Percentiles rank a stretch among this genome's conserved stretches.
Conservation (phyloP, 2,797 vertebrate species). For the Apogon hyalosoma region DNA sequence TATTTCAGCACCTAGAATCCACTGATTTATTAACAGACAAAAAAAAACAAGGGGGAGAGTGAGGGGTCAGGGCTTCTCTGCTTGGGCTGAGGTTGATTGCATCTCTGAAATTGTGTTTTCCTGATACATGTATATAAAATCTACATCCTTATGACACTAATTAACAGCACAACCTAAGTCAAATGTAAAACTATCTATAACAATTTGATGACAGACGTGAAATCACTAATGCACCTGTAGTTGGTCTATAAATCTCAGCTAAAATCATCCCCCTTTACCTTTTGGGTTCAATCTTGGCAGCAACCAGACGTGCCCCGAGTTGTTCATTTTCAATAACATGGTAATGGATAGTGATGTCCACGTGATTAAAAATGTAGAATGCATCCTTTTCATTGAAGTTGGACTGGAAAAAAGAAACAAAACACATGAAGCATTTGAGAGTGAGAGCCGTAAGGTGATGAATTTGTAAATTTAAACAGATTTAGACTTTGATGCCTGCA, state of each 20-base stretch:
- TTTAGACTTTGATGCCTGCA: too few species aligned
- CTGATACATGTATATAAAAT: too few species aligned
- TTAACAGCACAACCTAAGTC: too few species aligned
- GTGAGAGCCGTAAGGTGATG: background rate
- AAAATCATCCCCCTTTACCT: conserved; percentile 79
- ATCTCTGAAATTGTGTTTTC: too few species aligned
- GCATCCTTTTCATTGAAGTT: conserved; percentile 92
- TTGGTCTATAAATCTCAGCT: background rate
- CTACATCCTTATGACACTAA: too few species aligned
- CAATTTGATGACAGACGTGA: too few species aligned
- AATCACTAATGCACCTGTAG: background rate
- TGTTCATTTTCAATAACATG: conserved; percentile 91
- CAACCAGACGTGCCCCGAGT: conserved; percentile 89
- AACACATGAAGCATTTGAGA: background rate
- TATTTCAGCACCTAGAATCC: too few species aligned
- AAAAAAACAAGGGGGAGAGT: too few species aligned
- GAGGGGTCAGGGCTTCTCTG: too few species aligned
- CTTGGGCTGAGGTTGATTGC: too few species aligned
- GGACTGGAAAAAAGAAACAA: conserved; percentile 75
- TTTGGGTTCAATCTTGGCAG: conserved; percentile 95
- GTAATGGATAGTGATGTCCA: conserved; percentile 93
- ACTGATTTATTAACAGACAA: too few species aligned
- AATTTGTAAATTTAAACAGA: too few species aligned
- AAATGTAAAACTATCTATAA: background rate
- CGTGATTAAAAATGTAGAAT: conserved; percentile 96